Percentiles rank a stretch among this genome's conserved stretches.
Evolutionary conservation across 1,140 invertebrate species (phyloP).

Genomic region (Bombus soroeensis): DNA sequence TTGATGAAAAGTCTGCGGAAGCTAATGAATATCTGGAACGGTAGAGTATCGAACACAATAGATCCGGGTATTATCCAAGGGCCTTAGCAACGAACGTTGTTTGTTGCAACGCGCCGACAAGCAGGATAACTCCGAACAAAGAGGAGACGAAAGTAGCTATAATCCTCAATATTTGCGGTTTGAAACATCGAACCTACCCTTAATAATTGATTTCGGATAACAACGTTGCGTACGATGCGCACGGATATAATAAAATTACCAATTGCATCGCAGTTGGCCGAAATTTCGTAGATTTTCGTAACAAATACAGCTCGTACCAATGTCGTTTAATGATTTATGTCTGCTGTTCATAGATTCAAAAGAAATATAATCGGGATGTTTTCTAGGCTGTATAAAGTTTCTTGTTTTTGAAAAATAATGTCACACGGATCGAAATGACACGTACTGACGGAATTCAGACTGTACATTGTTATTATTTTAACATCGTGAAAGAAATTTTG

Average conservation of each 20-base stretch:
- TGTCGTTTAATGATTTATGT: background rate
- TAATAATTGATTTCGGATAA: constrained; percentile 30
- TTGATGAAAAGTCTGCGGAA: background rate
- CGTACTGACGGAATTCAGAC: background rate
- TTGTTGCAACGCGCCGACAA: background rate
- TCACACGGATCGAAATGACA: no score
- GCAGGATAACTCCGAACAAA: constrained; percentile 3
- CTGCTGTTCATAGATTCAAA: background rate
- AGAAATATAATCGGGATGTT: background rate
- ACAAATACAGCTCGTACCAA: background rate
- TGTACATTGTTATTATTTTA: background rate
- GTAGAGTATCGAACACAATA: background rate
- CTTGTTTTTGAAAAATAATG: background rate
- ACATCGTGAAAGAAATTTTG: background rate
- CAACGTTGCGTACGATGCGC: background rate
- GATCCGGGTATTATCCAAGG: background rate
- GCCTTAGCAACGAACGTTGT: background rate
- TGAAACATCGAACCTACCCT: background rate
- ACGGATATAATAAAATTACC: constrained; percentile 25
- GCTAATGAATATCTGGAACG: constrained; percentile 7
- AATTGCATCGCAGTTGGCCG: background rate
- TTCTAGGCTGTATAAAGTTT: background rate
- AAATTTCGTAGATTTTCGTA: background rate
- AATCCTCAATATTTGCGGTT: background rate
- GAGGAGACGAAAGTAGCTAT: background rate